Conservation (phyloP, 2,113 vertebrate genomes). For the Diglossa brunneiventris region DNA sequence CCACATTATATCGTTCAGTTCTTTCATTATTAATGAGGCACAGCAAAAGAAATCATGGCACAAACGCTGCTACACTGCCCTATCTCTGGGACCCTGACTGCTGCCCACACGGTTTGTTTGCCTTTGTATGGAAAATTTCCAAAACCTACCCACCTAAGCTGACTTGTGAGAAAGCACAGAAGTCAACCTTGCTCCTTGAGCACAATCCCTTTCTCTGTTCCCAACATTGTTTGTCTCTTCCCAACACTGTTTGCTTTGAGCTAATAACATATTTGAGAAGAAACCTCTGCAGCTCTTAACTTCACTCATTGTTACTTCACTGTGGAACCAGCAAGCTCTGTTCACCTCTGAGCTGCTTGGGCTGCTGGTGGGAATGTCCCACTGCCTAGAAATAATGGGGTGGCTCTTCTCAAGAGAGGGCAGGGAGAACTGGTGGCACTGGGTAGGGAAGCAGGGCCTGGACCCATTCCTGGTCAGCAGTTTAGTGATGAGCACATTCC, state of each 20-base stretch:
- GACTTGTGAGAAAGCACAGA: background rate
- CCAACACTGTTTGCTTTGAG: background rate
- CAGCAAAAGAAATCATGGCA: background rate
- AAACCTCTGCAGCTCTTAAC: background rate
- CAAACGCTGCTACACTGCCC: background rate
- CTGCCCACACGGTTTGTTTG: background rate
- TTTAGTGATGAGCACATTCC: background rate
- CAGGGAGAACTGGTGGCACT: background rate
- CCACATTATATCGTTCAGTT: background rate
- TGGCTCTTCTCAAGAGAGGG: background rate
- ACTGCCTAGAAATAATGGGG: background rate
- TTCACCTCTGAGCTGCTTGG: background rate
- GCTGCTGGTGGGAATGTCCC: background rate
- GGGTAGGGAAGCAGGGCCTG: background rate
- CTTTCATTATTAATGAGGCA: constrained; percentile 44
- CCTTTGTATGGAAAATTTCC: background rate
- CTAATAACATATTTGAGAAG: background rate
- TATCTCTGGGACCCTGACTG: background rate
- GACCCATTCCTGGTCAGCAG: background rate
- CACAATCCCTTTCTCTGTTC: background rate
- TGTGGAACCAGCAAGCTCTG: background rate
- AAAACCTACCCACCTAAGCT: background rate
- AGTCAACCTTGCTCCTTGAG: background rate
- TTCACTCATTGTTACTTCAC: background rate
- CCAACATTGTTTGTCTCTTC: background rate